Base-by-base conservation (phyloP, 1,140 invertebrate genomes). In the Eriosoma lanigerum region DNA sequence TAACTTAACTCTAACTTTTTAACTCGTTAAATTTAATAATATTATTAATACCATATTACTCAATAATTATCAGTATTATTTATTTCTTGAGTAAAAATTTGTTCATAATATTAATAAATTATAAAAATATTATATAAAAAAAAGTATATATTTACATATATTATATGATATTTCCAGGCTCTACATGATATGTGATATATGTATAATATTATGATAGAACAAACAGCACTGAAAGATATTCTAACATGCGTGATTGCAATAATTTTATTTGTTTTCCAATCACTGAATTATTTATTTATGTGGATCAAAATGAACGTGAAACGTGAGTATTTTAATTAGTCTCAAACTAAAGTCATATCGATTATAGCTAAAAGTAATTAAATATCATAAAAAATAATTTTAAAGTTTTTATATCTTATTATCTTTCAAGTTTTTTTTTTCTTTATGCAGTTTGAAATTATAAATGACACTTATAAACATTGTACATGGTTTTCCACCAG, bases 181-280 rank as follows among this genome's bases (percentile, higher is more conserved):
- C 1, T 38, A 58, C 13, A 12, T 58, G 72, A 58, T n/a, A 44
- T 76, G 52, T 76, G 58, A 38, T 38, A 8, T 38, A 38, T n/a
- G 8, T 38, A 58, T 58, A 24, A 13, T n/a, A 76, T 76, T 76
- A 76, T 76, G 72, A 24, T 38, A 44, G 32, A 76, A 58, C 72
- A 17, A 15, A 76, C 50, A 44, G 24, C 50, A 44, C 3, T 76
- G 9, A 52, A 44, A 38, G n/a, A 76, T 13, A 44, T 76, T n/a
- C 19, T 76, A 56, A 76, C 72, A 58, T 76, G 72, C 32, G 13
- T 24, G 13, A 58, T 76, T 24, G 72, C 52, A 3, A n/a, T 58
- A 29, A 46, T 76, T 38, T 44, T 76, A 58, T 76, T 76, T 29
- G 38, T 76, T 17, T 58, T 54, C 38, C 72, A 76, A 58, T 76